A percentile compares a stretch with the other conserved stretches of the same genome.
Evolutionary conservation across 2,797 vertebrate genomes (phyloP).

Genomic region (Anabacerthia variegaticeps): DNA sequence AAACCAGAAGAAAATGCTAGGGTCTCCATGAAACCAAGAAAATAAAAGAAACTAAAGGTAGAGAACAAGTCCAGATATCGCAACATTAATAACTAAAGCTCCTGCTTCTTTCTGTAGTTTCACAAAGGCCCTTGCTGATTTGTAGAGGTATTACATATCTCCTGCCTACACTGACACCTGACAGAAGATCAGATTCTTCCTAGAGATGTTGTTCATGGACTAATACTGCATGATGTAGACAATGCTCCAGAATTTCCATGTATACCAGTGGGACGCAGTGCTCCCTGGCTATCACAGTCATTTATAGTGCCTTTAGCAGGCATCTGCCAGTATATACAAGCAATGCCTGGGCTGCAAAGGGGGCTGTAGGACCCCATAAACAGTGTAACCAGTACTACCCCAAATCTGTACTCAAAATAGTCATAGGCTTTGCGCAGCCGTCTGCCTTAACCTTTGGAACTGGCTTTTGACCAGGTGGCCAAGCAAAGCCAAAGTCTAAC

Average conservation of each 20-base stretch:
- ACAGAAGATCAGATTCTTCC: not conserved
- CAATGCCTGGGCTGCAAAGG: not conserved
- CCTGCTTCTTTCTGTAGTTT: not conserved
- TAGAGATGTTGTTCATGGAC: not conserved
- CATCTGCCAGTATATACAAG: not conserved
- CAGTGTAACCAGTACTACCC: not conserved
- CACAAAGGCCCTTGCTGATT: not conserved
- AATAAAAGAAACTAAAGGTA: not conserved
- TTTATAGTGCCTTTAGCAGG: not conserved
- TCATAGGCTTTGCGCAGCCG: accelerated
- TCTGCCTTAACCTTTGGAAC: not conserved
- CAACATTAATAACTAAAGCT: not conserved
- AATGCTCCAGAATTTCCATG: not conserved
- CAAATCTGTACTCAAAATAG: not conserved
- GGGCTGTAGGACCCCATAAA: not conserved
- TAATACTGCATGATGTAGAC: not conserved
- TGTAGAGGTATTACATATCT: not conserved
- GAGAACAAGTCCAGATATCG: not conserved
- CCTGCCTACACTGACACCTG: not conserved
- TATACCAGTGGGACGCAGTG: not conserved
- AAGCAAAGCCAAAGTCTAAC: not conserved
- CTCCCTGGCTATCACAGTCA: not conserved
- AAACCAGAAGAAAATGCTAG: not conserved
- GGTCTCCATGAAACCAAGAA: not conserved
- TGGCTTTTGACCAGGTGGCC: not conserved